Evolutionary conservation across 2,797 vertebrate genomes (phyloP).

Genomic region (Gastrophryne carolinensis): DNA sequence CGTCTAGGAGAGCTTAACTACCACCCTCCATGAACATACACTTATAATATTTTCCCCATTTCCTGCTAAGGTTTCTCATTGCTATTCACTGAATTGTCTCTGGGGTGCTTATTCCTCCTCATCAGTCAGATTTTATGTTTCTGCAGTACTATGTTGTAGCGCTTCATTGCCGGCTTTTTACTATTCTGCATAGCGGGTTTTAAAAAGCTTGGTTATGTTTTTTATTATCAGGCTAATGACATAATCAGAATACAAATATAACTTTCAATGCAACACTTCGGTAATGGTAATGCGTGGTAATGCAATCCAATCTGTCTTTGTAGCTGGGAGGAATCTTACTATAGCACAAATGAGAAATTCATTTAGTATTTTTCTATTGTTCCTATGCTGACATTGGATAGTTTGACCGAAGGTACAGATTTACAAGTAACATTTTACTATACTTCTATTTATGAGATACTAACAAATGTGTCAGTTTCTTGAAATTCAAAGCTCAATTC

Average conservation of each 20-base stretch:
- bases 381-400: no score
- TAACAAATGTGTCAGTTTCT: no score
- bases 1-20: no score
- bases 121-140: not conserved
- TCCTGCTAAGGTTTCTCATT: not conserved
- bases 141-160: slow-evolving; percentile 21
- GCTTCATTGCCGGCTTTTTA: slow-evolving; percentile 15
- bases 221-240: slow-evolving; percentile 42
- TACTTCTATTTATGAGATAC: no score
- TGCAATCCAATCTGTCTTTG: not conserved
- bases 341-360: not conserved
- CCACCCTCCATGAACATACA: not conserved
- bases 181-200: slow-evolving; percentile 17
- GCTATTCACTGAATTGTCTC: not conserved
- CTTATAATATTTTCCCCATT: not conserved
- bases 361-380: not conserved
- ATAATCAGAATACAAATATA: slow-evolving; percentile 42
- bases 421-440: no score
- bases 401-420: no score
- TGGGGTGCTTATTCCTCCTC: slow-evolving; percentile 5
- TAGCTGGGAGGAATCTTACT: not conserved
- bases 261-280: slow-evolving; percentile 16
- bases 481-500: no score
- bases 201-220: slow-evolving; percentile 27
- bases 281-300: slow-evolving; percentile 1